Percentiles rank a stretch among this genome's conserved stretches.
phyloP scores from a whole-genome alignment of 2,888 invertebrate species.

The Thera britannica region DNA sequence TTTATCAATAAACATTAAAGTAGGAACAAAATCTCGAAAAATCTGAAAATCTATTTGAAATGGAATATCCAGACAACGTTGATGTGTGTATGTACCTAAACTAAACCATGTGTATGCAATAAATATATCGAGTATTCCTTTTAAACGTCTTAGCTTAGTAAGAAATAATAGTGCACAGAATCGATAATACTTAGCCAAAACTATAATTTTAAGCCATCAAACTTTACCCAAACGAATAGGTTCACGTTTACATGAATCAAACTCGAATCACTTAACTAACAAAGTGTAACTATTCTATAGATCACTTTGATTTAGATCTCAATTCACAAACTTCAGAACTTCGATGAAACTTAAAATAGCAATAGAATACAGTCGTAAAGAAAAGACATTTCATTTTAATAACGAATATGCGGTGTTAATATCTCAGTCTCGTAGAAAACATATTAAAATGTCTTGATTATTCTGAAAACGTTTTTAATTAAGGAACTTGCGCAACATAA shows the following conservation, averaged over 20 bases:
- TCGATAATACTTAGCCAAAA: neutral
- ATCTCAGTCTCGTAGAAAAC: conserved; percentile 55
- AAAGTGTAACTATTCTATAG: conserved; percentile 2
- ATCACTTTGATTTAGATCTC: conserved; percentile 25
- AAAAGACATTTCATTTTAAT: conserved; percentile 32
- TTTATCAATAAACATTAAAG: too few species aligned
- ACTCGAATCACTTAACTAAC: conserved; percentile 13
- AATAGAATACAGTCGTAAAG: conserved; percentile 30
- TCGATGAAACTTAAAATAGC: conserved; percentile 21
- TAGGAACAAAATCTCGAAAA: too few species aligned
- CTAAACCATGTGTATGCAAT: too few species aligned
- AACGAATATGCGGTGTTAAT: conserved; percentile 47
- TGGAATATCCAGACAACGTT: too few species aligned
- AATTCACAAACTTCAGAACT: conserved; percentile 12
- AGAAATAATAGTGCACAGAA: neutral
- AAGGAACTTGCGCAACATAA: conserved; percentile 75
- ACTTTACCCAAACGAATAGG: neutral
- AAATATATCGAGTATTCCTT: too few species aligned
- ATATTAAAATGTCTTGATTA: conserved; percentile 76
- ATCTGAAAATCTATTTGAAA: too few species aligned
- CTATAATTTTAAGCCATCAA: conserved; percentile 1
- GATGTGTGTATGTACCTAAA: too few species aligned
- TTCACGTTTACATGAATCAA: conserved; percentile 5
- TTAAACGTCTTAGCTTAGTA: too few species aligned
- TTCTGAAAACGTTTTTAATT: conserved; percentile 83